Conservation (phyloP, 2,888 invertebrate genomes). For the Chloromyia formosa region DNA sequence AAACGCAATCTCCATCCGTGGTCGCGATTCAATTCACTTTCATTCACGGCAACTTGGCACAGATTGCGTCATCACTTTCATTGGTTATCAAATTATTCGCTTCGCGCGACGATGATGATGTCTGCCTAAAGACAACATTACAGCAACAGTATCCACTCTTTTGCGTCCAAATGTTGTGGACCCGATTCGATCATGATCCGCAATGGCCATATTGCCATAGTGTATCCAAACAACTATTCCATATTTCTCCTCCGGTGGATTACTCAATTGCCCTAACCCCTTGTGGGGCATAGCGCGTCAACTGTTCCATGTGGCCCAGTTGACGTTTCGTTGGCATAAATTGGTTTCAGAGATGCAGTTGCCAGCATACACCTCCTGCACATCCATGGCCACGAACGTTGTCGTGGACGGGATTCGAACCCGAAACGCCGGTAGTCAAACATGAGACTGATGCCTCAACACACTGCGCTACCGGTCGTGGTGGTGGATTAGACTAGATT, state of each 20-base stretch:
- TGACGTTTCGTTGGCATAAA: too few species aligned
- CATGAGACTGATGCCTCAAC: too few species aligned
- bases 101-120: background rate
- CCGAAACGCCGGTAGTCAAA: too few species aligned
- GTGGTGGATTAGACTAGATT: too few species aligned
- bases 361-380: too few species aligned
- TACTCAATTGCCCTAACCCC: too few species aligned
- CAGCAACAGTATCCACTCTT: background rate
- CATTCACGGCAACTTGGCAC: background rate
- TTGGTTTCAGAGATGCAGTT: too few species aligned
- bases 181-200: slow-evolving; percentile 5
- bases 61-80: slow-evolving; percentile 36
- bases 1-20: slow-evolving; percentile 22
- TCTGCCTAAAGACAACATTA: background rate
- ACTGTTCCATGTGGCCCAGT: too few species aligned
- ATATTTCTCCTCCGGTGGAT: too few species aligned
- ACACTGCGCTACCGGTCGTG: background rate
- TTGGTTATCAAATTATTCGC: slow-evolving; percentile 35
- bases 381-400: too few species aligned
- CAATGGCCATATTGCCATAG: slow-evolving; percentile 7
- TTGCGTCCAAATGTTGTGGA: background rate
- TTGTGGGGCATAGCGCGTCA: too few species aligned
- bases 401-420: too few species aligned
- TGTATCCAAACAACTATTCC: slow-evolving; percentile 8
- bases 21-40: slow-evolving; percentile 34